Conservation (phyloP, 1,140 invertebrate species). For the Conopomorpha cramerella region DNA sequence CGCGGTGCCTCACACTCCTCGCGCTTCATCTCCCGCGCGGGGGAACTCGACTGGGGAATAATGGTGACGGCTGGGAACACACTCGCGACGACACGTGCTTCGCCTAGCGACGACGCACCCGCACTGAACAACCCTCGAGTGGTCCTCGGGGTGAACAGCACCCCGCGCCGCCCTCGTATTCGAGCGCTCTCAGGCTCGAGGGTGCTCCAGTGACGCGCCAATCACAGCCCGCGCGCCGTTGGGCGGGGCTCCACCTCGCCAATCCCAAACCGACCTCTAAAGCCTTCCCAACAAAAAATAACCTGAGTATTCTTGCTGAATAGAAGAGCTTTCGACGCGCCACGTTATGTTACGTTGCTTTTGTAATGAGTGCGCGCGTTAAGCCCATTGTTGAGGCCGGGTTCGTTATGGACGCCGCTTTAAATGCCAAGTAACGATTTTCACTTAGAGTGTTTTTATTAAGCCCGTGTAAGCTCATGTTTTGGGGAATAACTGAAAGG, state of each 20-base stretch:
- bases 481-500: constrained; percentile 17
- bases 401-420: constrained; percentile 53
- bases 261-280: constrained; percentile 17
- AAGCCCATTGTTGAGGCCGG: constrained; percentile 55
- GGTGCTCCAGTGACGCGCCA: constrained; percentile 45
- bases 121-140: constrained; percentile 59
- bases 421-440: constrained; percentile 56
- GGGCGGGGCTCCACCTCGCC: constrained; percentile 28
- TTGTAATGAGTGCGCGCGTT: constrained; percentile 57
- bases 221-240: constrained; percentile 16
- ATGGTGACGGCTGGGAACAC: constrained; percentile 31
- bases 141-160: constrained; percentile 54
- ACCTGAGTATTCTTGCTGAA: constrained; percentile 55
- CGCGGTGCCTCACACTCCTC: constrained; percentile 52
- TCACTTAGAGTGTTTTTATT: constrained; percentile 56
- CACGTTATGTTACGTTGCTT: constrained; percentile 56
- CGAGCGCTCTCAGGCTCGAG: constrained; percentile 53
- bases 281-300: constrained; percentile 52
- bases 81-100: constrained; percentile 40
- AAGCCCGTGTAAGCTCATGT: constrained; percentile 45
- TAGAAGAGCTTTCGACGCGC: constrained; percentile 53
- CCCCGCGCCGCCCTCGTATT: constrained; percentile 50
- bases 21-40: constrained; percentile 52
- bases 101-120: constrained; percentile 43
- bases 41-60: constrained; percentile 51